A percentile compares a stretch with the other conserved stretches of the same genome.
phyloP scores from a whole-genome alignment of 2,888 invertebrate genomes.

The Encarsia formosa region DNA sequence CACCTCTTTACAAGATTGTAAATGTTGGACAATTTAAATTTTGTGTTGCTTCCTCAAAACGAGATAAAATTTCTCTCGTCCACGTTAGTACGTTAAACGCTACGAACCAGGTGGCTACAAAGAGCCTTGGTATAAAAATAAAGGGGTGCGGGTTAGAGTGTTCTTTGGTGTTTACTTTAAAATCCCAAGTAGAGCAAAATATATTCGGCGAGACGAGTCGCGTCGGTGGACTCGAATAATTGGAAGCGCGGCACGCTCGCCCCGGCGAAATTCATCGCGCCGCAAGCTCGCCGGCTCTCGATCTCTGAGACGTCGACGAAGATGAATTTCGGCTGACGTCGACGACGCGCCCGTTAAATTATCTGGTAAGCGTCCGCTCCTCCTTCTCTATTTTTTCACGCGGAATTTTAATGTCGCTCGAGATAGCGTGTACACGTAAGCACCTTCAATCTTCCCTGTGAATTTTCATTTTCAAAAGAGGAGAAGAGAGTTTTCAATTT shows the following conservation, averaged over 20 bases:
- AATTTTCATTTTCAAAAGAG: conserved; percentile 14
- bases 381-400: background rate
- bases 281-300: background rate
- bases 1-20: too few relatives aligned
- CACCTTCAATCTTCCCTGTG: background rate
- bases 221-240: background rate
- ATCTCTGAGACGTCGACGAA: conserved; percentile 3
- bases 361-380: background rate
- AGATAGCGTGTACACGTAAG: background rate
- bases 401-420: conserved; percentile 6
- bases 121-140: too few relatives aligned
- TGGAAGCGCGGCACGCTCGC: background rate
- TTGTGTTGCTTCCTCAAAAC: too few relatives aligned
- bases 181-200: conserved; percentile 2
- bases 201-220: conserved; percentile 1
- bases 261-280: conserved; percentile 6
- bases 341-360: conserved; percentile 2
- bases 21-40: too few relatives aligned
- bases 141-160: too few relatives aligned
- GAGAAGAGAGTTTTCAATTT: conserved; percentile 9
- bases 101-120: too few relatives aligned
- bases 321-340: conserved; percentile 12
- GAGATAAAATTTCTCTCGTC: too few relatives aligned
- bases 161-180: too few relatives aligned
- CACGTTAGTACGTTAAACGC: too few relatives aligned